Conservation (phyloP, 2,113 vertebrate genomes). For the Myotis lucifugus region DNA sequence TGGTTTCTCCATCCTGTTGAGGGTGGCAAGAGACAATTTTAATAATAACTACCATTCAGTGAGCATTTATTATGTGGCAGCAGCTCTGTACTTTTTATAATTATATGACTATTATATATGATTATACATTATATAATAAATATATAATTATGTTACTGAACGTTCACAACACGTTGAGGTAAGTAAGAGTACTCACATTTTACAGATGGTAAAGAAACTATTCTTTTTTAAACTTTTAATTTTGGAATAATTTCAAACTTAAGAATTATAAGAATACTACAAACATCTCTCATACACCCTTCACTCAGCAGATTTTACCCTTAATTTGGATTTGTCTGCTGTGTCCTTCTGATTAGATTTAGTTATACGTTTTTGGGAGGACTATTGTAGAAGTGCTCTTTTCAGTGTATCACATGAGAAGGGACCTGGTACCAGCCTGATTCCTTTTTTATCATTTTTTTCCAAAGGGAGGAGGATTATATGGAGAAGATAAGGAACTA, state of each 20-base stretch:
- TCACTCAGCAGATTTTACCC: background rate
- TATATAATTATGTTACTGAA: conserved; percentile 33
- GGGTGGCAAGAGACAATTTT: background rate
- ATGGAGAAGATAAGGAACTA: background rate
- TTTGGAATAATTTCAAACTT: conserved; percentile 53
- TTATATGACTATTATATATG: conserved; percentile 13
- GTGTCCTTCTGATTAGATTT: background rate
- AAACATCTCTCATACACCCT: background rate
- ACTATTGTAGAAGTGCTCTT: background rate
- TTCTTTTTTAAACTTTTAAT: background rate
- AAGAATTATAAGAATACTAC: conserved; percentile 17
- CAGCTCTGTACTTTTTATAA: background rate
- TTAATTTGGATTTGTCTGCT: background rate
- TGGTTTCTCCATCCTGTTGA: background rate
- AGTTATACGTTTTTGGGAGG: background rate
- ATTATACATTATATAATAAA: background rate
- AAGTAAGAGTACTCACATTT: background rate
- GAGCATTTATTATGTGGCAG: conserved; percentile 14
- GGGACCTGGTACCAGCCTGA: background rate
- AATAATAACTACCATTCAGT: background rate
- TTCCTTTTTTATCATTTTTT: conserved; percentile 1
- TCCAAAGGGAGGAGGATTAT: background rate
- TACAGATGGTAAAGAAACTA: background rate
- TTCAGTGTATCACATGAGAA: background rate
- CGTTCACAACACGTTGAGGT: background rate